Base-by-base conservation (phyloP, 1,140 invertebrate genomes). In the Scaptomyza pallida region DNA sequence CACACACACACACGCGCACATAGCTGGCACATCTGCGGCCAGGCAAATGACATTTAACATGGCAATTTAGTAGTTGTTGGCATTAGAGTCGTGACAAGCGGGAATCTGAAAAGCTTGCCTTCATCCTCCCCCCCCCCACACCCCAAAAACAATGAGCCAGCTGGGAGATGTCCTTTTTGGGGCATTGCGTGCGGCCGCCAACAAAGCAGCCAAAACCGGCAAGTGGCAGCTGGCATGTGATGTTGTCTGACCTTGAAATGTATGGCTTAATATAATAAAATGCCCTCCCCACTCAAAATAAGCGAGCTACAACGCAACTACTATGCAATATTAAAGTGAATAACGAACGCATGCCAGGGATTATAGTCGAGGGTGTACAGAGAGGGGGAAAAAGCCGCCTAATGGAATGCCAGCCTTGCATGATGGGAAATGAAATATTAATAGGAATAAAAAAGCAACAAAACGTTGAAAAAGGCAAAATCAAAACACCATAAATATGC, bases 161-260 rank as follows among this genome's bases (percentile, higher is more conserved):
- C 43, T 35, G 35, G 41, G 35, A 50, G 59, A 50, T 64, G 60
- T 70, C 51, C 67, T 56, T 56, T 62, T 56, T 70, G 60, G 45
- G 60, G 45, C 68, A 57, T 71, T 65, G 68, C 68, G 68, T 70
- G 67, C 60, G 2, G 50, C 50, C 48, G 37, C 17, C 40, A 26
- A 40, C 45, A n/a, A 8, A 51, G 15, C 35, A 50, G 40, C 37
- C 21, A 21, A 47, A 67, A 60, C 40, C 37, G 30, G 40, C 51
- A 55, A 72, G 57, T 75, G 79, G 72, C 67, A 59, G 60, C 54
- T 74, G 67, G 67, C 60, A 74, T 73, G 72, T 74, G 72, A 64
- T 75, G 72, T n/a, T 72, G 23, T 26, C 74, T 85, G 79, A 83
- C 79, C 80, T 83, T 83, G 80, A 83, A 83, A 79, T 83, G 69